Evolutionary conservation across 92 coral and sea anemone species (phyloP), one percentile per base, ranked within the genome.

Genomic region (Palythoa heliodiscus): DNA sequence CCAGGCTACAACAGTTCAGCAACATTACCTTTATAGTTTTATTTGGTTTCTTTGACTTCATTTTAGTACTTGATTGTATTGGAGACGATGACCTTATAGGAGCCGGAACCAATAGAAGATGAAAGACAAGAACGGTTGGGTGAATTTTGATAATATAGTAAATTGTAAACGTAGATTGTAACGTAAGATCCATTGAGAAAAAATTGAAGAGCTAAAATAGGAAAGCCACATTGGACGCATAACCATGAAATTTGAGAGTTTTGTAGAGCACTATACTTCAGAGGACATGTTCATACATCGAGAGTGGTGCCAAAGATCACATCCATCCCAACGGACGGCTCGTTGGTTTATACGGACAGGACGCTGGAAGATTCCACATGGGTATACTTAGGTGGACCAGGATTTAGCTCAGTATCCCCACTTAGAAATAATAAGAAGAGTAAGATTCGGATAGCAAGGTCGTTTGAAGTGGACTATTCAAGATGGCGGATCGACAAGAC

Each of bases 41-140:
- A 19, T 75, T 54, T 75, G 78, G 52, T 19, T 75, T 48, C 35
- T 54, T 75, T 17, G 38, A 17, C 64, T 58, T 58, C 5, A 58
- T 58, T 16, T 58, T 58, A 58, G 17, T 58, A 58, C 64, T 13
- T 58, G 64, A 58, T 58, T 58, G 64, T 58, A 75, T 75, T 47
- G 78, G 54, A 10, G 78, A 75, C 53, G 78, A 75, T 47, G 78
- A 47, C 53, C 38, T 55, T 11, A 71, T 71, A 37, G 76, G 78
- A 75, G n/a, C n/a, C n/a, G n/a, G 78, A 19, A 15, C 78, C 78
- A 75, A 75, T 22, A 29, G 52, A 12, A 24, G 78, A 24, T 14
- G 47, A 20, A 73, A 53, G 35, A 20, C 54, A 50, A 52, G 64
- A 63, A 24, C 29, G 11, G 69, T 35, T 63, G 3, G 66, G 52